A percentile compares a stretch with the other conserved stretches of the same genome.
phyloP scores from a whole-genome alignment of 2,888 invertebrate genomes.

The Lithophane semibrunnea region DNA sequence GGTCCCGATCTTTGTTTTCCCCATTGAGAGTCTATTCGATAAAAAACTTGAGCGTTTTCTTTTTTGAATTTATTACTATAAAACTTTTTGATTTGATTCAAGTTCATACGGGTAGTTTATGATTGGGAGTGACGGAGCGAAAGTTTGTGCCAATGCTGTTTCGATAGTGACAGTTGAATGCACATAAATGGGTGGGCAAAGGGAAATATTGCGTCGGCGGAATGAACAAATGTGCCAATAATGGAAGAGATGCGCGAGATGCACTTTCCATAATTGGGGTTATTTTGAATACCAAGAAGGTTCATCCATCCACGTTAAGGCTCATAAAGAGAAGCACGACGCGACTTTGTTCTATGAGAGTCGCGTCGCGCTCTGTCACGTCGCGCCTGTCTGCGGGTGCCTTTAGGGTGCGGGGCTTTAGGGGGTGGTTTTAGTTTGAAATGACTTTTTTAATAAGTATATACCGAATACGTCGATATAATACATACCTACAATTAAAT shows the following conservation, averaged over 20 bases:
- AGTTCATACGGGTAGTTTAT: conserved; percentile 44
- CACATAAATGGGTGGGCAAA: no score
- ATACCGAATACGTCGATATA: no score
- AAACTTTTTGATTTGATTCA: conserved; percentile 59
- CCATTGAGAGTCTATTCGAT: conserved; percentile 77
- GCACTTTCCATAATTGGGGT: no score
- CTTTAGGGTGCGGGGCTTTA: no score
- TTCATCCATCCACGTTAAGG: no score
- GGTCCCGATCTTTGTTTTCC: conserved; percentile 80
- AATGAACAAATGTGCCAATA: neutral
- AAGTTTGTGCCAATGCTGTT: conserved; percentile 16
- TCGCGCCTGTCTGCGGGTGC: no score
- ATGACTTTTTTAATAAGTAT: neutral
- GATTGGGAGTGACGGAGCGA: conserved; percentile 46
- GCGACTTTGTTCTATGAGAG: no score
- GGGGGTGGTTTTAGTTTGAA: no score
- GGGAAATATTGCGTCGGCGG: neutral
- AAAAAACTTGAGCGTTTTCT: conserved; percentile 58
- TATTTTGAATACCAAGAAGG: neutral
- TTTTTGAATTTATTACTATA: conserved; percentile 56
- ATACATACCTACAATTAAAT: no score
- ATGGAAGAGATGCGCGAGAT: neutral
- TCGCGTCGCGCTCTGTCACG: no score
- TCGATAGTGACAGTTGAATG: conserved; percentile 7
- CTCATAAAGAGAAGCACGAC: no score